phyloP scores from a whole-genome alignment of 2,888 invertebrate species.

The Lasioglossum vierecki region DNA sequence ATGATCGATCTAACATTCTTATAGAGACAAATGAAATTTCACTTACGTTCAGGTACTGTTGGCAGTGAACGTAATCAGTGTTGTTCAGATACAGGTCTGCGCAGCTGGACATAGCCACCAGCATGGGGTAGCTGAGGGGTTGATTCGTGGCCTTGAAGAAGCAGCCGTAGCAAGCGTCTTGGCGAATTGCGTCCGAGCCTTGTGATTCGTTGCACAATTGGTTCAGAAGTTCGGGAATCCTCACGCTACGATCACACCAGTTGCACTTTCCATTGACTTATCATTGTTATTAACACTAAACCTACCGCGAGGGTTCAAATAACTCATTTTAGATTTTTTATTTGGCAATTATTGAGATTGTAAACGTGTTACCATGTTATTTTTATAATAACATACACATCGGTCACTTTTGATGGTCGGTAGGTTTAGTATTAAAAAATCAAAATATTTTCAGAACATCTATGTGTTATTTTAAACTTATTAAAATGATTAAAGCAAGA shows the following conservation, averaged over 20 bases:
- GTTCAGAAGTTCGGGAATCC: slow-evolving; percentile 86
- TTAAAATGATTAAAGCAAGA: too few species aligned
- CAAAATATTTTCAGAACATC: too few species aligned
- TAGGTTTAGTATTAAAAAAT: too few species aligned
- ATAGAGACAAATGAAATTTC: neutral
- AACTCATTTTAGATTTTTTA: too few species aligned
- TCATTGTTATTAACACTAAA: neutral
- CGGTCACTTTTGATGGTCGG: too few species aligned
- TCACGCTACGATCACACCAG: slow-evolving; percentile 78
- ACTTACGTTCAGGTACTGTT: slow-evolving; percentile 72
- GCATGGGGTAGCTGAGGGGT: slow-evolving; percentile 73
- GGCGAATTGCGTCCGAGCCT: slow-evolving; percentile 85
- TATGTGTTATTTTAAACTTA: too few species aligned
- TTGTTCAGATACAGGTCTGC: slow-evolving; percentile 75
- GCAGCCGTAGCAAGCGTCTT: slow-evolving; percentile 88
- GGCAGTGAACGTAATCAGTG: slow-evolving; percentile 77
- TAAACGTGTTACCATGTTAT: too few species aligned
- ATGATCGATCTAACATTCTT: neutral
- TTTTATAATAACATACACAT: too few species aligned
- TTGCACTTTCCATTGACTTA: neutral
- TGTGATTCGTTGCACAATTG: slow-evolving; percentile 88
- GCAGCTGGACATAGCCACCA: slow-evolving; percentile 76
- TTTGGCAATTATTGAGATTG: too few species aligned
- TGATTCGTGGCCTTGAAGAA: slow-evolving; percentile 86
- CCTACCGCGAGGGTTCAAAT: too few species aligned